phyloP scores from a whole-genome alignment of 2,113 vertebrate genomes.

The Stegostoma tigrinum region DNA sequence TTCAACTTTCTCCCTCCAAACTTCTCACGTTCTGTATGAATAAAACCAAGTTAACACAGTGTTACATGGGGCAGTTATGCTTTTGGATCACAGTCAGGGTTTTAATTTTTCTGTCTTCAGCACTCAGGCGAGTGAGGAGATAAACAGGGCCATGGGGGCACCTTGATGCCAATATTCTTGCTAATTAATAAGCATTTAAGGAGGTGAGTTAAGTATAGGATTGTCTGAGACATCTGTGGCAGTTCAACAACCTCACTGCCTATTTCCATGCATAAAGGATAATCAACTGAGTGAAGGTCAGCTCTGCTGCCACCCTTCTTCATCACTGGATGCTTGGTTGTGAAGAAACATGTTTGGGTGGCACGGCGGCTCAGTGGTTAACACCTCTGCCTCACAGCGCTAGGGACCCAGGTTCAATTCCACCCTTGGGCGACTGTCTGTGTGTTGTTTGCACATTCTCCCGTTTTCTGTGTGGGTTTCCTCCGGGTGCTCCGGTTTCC shows the following conservation, averaged over 20 bases:
- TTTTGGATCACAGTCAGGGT: background rate
- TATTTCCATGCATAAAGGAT: background rate
- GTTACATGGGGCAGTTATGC: background rate
- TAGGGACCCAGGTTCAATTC: no score
- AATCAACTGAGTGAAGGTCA: background rate
- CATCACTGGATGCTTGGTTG: background rate
- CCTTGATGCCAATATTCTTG: background rate
- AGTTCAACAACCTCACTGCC: background rate
- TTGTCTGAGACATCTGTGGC: background rate
- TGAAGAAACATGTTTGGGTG: background rate
- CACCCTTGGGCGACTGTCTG: no score
- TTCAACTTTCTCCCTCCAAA: background rate
- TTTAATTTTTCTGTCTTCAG: background rate
- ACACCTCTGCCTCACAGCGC: no score
- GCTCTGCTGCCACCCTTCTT: background rate
- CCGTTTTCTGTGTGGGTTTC: no score
- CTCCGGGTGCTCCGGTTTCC: no score
- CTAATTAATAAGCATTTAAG: background rate
- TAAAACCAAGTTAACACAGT: background rate
- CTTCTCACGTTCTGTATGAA: background rate
- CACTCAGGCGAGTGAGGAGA: background rate
- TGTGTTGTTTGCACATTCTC: no score
- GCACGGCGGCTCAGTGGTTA: no score
- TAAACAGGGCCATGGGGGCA: background rate
- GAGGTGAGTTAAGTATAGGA: background rate